phyloP scores from a whole-genome alignment of 2,113 vertebrate genomes.

The Pavo muticus region DNA sequence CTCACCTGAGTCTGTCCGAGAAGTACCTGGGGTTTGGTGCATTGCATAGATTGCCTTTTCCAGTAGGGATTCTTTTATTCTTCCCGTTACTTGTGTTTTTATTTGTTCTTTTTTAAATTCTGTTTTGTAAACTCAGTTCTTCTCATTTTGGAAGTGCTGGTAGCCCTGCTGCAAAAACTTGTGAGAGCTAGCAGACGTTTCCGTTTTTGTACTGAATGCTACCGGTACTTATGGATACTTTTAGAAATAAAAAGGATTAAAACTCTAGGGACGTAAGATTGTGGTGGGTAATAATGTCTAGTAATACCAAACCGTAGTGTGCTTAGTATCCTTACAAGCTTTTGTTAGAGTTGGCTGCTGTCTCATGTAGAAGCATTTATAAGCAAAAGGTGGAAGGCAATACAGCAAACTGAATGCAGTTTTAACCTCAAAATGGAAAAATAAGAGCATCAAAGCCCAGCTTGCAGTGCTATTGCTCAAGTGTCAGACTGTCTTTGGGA shows the following conservation, averaged over 20 bases:
- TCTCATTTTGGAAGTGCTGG: not conserved
- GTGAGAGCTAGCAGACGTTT: not conserved
- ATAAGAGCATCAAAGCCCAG: not conserved
- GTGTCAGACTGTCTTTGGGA: not conserved
- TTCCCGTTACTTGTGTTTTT: not conserved
- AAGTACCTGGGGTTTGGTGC: not conserved
- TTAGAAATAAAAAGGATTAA: not conserved
- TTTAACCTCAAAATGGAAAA: not conserved
- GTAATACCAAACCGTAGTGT: not conserved
- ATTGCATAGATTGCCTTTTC: not conserved
- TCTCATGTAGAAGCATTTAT: not conserved
- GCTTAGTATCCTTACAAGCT: not conserved
- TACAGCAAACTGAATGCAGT: not conserved
- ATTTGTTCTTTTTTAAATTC: not conserved
- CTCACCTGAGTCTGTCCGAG: not conserved
- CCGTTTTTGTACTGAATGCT: not conserved
- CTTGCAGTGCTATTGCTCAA: not conserved
- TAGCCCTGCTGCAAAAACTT: not conserved
- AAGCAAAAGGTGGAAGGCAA: conserved; percentile 31
- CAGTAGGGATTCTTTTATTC: not conserved
- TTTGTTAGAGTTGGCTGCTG: not conserved
- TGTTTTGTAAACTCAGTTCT: not conserved
- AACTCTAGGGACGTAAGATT: not conserved
- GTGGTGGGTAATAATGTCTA: not conserved
- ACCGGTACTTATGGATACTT: not conserved